These are phyloP conservation scores for Prosapia bicincta DNA, from an alignment of 2,888 invertebrate species.

Conservation along the genomic window DNA sequence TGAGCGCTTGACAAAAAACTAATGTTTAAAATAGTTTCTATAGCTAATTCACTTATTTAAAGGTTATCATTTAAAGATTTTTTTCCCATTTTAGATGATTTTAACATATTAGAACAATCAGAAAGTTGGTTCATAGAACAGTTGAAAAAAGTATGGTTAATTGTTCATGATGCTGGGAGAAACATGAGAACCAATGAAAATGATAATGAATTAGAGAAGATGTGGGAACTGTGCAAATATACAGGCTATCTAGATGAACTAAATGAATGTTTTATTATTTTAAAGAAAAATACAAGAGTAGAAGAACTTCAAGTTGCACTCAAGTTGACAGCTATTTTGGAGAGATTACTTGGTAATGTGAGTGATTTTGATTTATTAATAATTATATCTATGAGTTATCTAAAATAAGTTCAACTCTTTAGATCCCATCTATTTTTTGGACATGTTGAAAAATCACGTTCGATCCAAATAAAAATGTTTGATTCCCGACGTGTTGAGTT, in stretches of 20 bases:
- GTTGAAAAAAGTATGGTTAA: conserved; percentile 3
- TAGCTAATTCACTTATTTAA: no score
- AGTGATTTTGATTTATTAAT: not conserved
- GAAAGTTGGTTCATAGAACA: conserved; percentile 13
- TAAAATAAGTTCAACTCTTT: no score
- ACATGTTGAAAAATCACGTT: no score
- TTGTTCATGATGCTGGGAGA: conserved; percentile 10
- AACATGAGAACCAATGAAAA: not conserved
- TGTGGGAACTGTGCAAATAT: not conserved
- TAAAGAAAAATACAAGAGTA: not conserved
- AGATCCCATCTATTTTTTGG: no score
- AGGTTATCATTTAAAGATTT: no score
- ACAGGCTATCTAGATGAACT: not conserved
- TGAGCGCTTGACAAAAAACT: no score
- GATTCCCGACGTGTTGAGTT: no score
- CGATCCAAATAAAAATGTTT: no score
- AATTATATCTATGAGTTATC: no score
- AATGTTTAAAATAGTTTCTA: no score
- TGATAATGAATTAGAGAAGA: not conserved
- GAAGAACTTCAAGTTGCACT: not conserved
- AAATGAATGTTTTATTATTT: not conserved
- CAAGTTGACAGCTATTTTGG: conserved; percentile 17
- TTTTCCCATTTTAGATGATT: conserved; percentile 20
- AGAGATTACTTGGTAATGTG: conserved; percentile 28
- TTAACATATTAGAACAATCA: conserved; percentile 14